Percentiles rank a stretch among this genome's conserved stretches.
phyloP scores from a whole-genome alignment of 2,797 vertebrate genomes.

The Bovichtus diacanthus region DNA sequence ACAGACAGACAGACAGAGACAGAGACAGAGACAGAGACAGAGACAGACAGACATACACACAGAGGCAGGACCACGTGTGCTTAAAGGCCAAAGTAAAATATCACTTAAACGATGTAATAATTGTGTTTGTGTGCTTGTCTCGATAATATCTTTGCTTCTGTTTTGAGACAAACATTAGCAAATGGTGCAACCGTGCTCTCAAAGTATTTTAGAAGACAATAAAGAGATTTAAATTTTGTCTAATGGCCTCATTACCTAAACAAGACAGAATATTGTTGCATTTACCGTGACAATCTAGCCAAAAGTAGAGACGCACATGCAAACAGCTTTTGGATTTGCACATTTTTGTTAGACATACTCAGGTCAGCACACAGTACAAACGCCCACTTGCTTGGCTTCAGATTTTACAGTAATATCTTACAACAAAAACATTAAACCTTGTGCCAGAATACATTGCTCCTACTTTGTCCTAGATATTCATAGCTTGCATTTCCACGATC shows the following conservation, averaged over 20 bases:
- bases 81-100: slow-evolving; percentile 19
- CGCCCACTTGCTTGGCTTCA: slow-evolving; percentile 23
- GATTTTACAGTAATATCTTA: slow-evolving; percentile 24
- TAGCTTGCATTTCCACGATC: background rate
- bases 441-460: background rate
- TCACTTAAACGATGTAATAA: slow-evolving; percentile 32
- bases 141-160: slow-evolving; percentile 1
- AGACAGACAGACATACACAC: too few relatives aligned
- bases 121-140: slow-evolving; percentile 16
- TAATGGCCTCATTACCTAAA: background rate
- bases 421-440: slow-evolving; percentile 3
- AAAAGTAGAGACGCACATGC: background rate
- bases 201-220: slow-evolving; percentile 14
- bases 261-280: background rate
- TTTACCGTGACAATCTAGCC: slow-evolving; percentile 2
- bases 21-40: too few relatives aligned
- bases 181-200: background rate
- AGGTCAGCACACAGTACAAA: slow-evolving; percentile 22
- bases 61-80: slow-evolving; percentile 5
- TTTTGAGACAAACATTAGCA: slow-evolving; percentile 7
- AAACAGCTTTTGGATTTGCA: slow-evolving; percentile 5
- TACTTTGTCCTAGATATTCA: background rate
- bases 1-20: too few relatives aligned
- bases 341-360: slow-evolving; percentile 17
- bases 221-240: slow-evolving; percentile 2